phyloP scores from a whole-genome alignment of 2,113 vertebrate genomes.

The Orthonyx spaldingii region DNA sequence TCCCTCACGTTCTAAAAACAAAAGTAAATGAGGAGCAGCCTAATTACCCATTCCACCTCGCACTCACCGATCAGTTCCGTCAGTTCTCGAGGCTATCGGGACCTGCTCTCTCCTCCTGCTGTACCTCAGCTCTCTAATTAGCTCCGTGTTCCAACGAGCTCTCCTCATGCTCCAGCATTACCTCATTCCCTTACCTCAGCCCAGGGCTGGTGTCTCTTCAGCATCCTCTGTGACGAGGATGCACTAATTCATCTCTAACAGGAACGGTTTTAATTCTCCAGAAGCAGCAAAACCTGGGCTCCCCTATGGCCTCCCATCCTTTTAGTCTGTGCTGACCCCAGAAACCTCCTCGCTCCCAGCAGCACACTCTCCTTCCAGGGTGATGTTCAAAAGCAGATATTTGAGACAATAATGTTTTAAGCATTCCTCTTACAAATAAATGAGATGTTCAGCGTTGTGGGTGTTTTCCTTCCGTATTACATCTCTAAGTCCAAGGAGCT shows the following conservation, averaged over 20 bases:
- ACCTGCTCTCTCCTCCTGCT: neutral
- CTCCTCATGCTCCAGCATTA: conserved; percentile 7
- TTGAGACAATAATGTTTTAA: neutral
- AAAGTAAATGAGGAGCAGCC: neutral
- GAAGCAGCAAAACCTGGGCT: neutral
- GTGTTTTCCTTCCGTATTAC: neutral
- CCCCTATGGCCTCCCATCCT: neutral
- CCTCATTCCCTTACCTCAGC: neutral
- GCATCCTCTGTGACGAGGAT: neutral
- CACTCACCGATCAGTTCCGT: neutral
- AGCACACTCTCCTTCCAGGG: neutral
- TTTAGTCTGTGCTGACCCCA: neutral
- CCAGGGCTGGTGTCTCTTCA: neutral
- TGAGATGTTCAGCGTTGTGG: neutral
- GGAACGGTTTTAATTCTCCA: neutral
- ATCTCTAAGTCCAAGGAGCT: neutral
- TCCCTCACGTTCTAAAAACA: neutral
- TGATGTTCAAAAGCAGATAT: neutral
- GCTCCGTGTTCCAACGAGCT: neutral
- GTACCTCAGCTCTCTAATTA: conserved; percentile 21
- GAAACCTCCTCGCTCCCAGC: neutral
- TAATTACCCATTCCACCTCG: neutral
- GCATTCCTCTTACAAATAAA: neutral
- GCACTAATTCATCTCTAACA: neutral
- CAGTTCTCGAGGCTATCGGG: neutral